Evolutionary conservation across 2,888 invertebrate genomes (phyloP).

Genomic region (Linnaemya tessellans): DNA sequence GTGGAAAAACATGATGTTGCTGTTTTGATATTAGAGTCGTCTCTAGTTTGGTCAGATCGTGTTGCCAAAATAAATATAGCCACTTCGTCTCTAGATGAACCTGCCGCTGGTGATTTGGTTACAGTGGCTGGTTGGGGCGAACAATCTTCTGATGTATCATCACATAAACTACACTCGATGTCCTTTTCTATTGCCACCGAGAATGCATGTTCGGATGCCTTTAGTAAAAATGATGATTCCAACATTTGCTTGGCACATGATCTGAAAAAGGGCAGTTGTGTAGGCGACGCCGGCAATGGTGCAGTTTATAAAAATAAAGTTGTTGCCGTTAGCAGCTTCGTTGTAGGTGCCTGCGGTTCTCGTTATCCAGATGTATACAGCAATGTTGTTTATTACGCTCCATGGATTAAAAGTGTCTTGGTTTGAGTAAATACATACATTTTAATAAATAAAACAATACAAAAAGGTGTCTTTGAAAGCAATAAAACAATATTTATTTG

Average conservation of each 20-base stretch:
- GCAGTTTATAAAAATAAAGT: constrained; percentile 76
- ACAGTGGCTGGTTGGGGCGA: constrained; percentile 81
- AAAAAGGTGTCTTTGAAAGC: not conserved
- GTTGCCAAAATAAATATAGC: constrained; percentile 76
- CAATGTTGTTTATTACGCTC: constrained; percentile 73
- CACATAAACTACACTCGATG: constrained; percentile 76
- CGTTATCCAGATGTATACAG: constrained; percentile 77
- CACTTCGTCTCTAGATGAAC: constrained; percentile 59
- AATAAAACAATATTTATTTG: no score
- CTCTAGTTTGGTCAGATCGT: constrained; percentile 74
- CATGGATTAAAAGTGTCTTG: constrained; percentile 70
- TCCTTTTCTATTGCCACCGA: constrained; percentile 73
- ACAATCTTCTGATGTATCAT: constrained; percentile 72
- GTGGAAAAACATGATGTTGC: constrained; percentile 78
- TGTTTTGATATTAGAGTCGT: constrained; percentile 75
- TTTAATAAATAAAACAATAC: not conserved
- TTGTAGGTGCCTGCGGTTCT: constrained; percentile 76
- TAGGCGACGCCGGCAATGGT: constrained; percentile 78
- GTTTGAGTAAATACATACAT: constrained; percentile 21
- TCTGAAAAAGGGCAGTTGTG: constrained; percentile 73
- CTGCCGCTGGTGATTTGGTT: constrained; percentile 74
- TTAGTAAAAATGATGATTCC: constrained; percentile 70
- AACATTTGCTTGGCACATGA: constrained; percentile 72
- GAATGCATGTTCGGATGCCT: constrained; percentile 75
- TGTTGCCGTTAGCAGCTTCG: constrained; percentile 77